Base-by-base conservation (phyloP, 2,797 vertebrate genomes). In the Micrastur ruficollis region DNA sequence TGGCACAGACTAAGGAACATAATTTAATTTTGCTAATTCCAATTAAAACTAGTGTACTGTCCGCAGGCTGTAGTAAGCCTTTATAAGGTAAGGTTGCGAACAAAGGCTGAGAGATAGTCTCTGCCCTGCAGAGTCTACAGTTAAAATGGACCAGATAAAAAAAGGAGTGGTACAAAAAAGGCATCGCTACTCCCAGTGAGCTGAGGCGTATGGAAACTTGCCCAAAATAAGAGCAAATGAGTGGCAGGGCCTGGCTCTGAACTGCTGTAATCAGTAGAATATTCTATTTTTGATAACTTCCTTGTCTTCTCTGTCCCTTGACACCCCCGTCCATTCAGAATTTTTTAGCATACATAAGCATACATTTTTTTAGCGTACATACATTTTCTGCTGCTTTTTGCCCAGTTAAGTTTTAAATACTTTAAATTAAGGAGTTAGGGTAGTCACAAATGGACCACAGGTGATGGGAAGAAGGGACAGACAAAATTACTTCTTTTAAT, bases 321-420 rank as follows among this genome's bases (percentile, higher is more conserved):
- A 87, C 86, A 82, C 62, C 50, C 42, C 38, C 0, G 1, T 90
- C 91, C 85, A 91, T 91, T 90, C 85, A 86, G 95, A 96, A 96
- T 92, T 95, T 95, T 95, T 96, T 96, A 96, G 95, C 96, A 96
- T 96, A 93, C 53, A 92, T 96, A 96, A 96, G 96, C 91, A 93
- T 96, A 94, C 38, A 93, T 93, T 93, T 96, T 92, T 83, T 40
- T 42, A 81, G 65, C 4, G 0, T 71, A 70, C 61, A 15, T 95
- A 83, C n/a, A 66, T 86, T 88, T 95, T 90, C 72, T 78, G 42
- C 27, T 92, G 78, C 86, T 86, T 88, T 87, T 92, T 90, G 14
- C n/a, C 44, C 65, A 56, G 58, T 80, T 59, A 86, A 86, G 31
- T 87, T 93, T 94, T 94, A 72, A 89, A 31, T 81, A 88, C 61